Base-by-base conservation (phyloP, 1,140 invertebrate species). In the Lepidurus couesii region DNA sequence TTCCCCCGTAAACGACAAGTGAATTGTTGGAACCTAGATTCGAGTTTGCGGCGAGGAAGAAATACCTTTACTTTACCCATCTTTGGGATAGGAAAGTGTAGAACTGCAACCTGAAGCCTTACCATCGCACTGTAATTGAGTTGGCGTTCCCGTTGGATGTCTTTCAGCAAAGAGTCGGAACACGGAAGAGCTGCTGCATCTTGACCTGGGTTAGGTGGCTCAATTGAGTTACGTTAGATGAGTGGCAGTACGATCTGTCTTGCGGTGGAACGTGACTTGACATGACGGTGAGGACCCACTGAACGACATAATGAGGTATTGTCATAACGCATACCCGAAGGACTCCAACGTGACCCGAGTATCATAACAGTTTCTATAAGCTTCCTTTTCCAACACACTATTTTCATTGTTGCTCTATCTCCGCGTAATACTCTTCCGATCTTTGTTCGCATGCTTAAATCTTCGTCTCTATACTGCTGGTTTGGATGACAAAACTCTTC, bases 241-340 rank as follows among this genome's bases (percentile, higher is more conserved):
- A 65, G 53, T 65, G 53, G 53, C 53, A 65, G 53, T 21, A 65
- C 53, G 53, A 65, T 65, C 53, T 65, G 53, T 65, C 53, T 65
- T 21, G 53, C 53, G 53, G 53, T 65, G 53, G 53, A 65, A 65
- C 53, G 53, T 65, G 53, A 65, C 53, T 65, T 65, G 53, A 65
- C 53, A 65, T 65, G 53, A 65, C n/a, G 53, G 53, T 65, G 53
- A 65, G 53, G 53, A 65, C 53, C 53, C 53, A 65, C 53, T 65
- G 53, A 65, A 65, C 53, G 53, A 65, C 53, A 65, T 65, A 65
- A 65, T 65, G 53, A 65, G 53, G 53, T 65, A 65, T 65, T 65
- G 21, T 65, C 13, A 65, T 65, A 9, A 65, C 16, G 53, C 53
- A 65, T 65, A 21, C 53, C 53, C 53, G 9, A 21, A 65, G 53